Conservation (phyloP, 1,140 invertebrate species). For the Aphis craccivora region DNA sequence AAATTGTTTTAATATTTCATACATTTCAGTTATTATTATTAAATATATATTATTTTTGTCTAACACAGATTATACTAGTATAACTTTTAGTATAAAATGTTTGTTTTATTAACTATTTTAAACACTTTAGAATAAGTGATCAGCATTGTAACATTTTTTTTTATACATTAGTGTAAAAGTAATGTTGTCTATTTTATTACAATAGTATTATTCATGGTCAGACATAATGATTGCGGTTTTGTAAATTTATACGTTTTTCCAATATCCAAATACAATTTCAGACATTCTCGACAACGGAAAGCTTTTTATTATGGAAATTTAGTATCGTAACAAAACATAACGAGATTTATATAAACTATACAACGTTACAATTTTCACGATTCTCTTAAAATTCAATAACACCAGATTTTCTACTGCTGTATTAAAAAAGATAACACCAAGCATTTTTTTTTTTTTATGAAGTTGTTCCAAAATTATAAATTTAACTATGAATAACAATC, state of each 20-base stretch:
- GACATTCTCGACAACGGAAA: conserved; percentile 5
- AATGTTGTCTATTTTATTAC: neutral
- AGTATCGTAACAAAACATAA: neutral
- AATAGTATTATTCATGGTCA: neutral
- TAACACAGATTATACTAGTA: neutral
- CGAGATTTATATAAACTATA: neutral
- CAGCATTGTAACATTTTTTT: neutral
- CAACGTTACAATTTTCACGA: neutral
- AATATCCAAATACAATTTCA: conserved; percentile 28
- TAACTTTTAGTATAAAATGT: neutral
- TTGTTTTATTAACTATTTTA: neutral
- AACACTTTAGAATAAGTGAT: neutral
- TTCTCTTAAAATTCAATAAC: conserved; percentile 8
- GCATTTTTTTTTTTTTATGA: neutral
- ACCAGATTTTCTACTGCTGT: neutral
- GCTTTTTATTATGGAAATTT: conserved; percentile 44
- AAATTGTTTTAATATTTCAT: neutral
- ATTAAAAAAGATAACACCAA: neutral
- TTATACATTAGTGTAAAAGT: neutral
- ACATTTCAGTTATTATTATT: neutral
- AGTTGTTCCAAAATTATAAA: neutral
- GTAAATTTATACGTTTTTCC: conserved; percentile 29
- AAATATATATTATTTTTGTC: neutral
- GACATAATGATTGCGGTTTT: conserved; percentile 16
- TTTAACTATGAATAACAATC: neutral